Percentiles rank a stretch among this genome's conserved stretches.
phyloP scores from a whole-genome alignment of 2,797 vertebrate genomes.

The Tokudaia tokunoshimensis region DNA sequence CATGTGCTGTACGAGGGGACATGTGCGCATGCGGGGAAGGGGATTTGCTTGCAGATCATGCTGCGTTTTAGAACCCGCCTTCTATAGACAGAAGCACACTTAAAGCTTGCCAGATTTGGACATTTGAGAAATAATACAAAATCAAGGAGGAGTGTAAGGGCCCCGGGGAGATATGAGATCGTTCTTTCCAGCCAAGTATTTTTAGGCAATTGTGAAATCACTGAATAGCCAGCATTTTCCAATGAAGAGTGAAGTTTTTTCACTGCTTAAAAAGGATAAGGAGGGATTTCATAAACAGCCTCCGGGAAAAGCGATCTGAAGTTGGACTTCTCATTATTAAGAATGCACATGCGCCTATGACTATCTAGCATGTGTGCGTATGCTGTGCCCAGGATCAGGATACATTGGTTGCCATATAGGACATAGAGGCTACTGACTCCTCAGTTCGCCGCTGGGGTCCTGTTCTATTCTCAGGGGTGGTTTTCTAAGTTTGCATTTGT shows the following conservation, averaged over 20 bases:
- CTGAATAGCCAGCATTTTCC: slow-evolving; percentile 44
- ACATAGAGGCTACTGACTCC: not conserved
- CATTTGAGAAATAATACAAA: slow-evolving; percentile 65
- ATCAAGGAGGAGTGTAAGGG: slow-evolving; percentile 15
- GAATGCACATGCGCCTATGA: too few species aligned
- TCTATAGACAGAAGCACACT: not conserved
- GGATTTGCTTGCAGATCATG: not conserved
- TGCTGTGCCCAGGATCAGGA: not conserved
- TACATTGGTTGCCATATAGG: not conserved
- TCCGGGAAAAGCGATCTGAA: not conserved
- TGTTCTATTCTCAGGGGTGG: not conserved
- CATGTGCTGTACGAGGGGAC: not conserved
- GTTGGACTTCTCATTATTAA: not conserved
- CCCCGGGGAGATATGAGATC: slow-evolving; percentile 43
- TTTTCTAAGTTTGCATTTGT: not conserved
- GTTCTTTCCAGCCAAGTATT: slow-evolving; percentile 51
- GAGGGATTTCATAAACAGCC: slow-evolving; percentile 22
- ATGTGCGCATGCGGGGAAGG: not conserved
- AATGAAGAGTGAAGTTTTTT: slow-evolving; percentile 14
- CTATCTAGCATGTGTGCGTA: not conserved
- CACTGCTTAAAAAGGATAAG: slow-evolving; percentile 38
- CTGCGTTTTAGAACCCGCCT: slow-evolving; percentile 23
- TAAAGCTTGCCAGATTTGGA: slow-evolving; percentile 38
- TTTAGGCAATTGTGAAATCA: slow-evolving; percentile 50
- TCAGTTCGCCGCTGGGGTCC: not conserved